Evolutionary conservation across 2,888 invertebrate genomes (phyloP).

Genomic region (Platycnemis pennipes): DNA sequence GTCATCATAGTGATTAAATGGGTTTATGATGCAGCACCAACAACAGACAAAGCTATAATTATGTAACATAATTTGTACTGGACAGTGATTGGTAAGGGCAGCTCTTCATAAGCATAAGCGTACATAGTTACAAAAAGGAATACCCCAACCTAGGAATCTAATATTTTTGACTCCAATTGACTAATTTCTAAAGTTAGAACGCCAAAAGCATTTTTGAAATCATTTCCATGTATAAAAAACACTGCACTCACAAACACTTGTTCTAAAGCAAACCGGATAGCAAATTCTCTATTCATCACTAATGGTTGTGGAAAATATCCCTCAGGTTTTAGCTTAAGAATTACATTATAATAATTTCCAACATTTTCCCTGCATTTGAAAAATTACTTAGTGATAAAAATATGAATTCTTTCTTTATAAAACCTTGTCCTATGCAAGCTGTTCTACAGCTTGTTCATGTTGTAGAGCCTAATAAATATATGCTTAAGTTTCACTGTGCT

Average conservation of each 20-base stretch:
- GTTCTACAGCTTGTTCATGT: neutral
- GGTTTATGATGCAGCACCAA: neutral
- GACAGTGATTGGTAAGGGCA: neutral
- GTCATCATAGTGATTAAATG: neutral
- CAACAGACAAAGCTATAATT: neutral
- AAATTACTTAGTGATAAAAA: neutral
- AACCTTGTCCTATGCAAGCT: neutral
- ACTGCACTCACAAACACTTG: neutral
- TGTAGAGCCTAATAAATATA: neutral
- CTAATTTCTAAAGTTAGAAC: neutral
- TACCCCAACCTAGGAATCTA: neutral
- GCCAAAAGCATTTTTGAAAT: neutral
- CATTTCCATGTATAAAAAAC: neutral
- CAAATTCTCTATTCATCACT: neutral
- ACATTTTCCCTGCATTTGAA: no score
- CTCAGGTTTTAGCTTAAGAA: neutral
- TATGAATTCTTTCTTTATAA: neutral
- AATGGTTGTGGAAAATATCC: no score
- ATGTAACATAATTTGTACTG: neutral
- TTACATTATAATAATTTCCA: no score
- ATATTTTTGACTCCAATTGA: neutral
- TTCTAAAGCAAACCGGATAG: neutral
- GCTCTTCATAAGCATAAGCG: neutral
- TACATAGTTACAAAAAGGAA: neutral
- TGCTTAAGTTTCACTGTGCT: neutral